Percentiles rank a stretch among this genome's conserved stretches.
Conservation (phyloP, 2,888 invertebrate species). For the Calliopum simillimum region DNA sequence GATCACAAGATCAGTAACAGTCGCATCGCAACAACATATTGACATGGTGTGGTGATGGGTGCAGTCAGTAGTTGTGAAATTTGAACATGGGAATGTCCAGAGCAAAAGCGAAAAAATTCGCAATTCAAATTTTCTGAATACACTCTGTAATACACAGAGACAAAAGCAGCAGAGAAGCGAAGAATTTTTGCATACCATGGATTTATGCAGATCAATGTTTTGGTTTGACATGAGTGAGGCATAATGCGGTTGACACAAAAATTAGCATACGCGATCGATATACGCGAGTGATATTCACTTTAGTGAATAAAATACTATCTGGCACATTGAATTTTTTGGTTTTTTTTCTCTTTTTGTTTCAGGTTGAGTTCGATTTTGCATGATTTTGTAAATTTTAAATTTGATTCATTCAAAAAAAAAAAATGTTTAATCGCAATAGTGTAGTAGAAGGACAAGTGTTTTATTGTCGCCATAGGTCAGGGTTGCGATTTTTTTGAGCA, state of each 20-base stretch:
- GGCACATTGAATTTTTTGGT: too few species aligned
- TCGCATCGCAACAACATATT: conserved; percentile 5
- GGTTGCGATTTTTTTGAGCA: not conserved
- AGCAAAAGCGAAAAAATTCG: conserved; percentile 56
- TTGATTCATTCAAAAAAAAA: conserved; percentile 14
- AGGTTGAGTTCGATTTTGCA: conserved; percentile 14
- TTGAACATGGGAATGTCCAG: conserved; percentile 16
- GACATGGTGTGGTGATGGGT: conserved; percentile 23
- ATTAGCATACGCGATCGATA: conserved; percentile 16
- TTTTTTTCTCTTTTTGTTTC: not conserved
- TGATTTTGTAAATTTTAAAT: conserved; percentile 27
- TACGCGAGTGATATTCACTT: too few species aligned
- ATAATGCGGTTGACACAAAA: conserved; percentile 26
- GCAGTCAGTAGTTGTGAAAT: not conserved
- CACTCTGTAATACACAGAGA: not conserved
- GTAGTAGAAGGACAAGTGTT: conserved; percentile 4
- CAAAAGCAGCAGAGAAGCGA: not conserved
- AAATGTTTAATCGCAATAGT: not conserved
- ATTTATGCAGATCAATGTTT: conserved; percentile 27
- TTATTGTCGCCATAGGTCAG: not conserved
- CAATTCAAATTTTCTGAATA: conserved; percentile 64
- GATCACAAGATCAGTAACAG: not conserved
- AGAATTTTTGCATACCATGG: conserved; percentile 23
- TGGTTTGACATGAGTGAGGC: conserved; percentile 22
- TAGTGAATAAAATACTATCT: too few species aligned